These are phyloP conservation scores for Pipistrellus kuhlii DNA, from an alignment of 2,797 vertebrate genomes.

Conservation along the genomic window DNA sequence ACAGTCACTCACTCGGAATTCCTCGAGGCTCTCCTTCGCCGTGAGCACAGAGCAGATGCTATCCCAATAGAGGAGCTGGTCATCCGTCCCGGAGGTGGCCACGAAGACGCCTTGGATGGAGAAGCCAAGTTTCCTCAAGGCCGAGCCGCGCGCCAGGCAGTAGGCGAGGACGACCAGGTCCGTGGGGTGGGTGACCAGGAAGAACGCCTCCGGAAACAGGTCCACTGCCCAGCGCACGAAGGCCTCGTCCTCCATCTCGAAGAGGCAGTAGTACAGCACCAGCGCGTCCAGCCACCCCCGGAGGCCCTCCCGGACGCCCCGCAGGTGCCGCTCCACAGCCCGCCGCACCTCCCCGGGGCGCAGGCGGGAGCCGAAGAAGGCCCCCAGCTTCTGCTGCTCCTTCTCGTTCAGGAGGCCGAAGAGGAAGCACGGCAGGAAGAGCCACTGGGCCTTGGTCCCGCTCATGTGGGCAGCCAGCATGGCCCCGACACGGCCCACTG, in stretches of 20 bases:
- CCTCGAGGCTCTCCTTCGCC: neutral
- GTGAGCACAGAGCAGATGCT: slow-evolving; percentile 44
- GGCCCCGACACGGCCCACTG: rapidly evolving
- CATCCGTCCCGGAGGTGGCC: neutral
- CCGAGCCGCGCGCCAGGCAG: slow-evolving; percentile 27
- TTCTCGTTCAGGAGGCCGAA: slow-evolving; percentile 33
- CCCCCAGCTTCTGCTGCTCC: neutral
- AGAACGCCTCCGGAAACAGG: neutral
- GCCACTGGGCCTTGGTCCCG: neutral
- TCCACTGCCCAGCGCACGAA: neutral
- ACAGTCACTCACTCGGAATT: neutral
- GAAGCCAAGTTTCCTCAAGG: neutral
- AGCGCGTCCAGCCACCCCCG: neutral
- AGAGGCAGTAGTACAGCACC: slow-evolving; percentile 10
- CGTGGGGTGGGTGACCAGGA: rapidly evolving
- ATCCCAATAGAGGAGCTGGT: neutral
- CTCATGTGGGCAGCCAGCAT: neutral
- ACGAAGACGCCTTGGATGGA: neutral
- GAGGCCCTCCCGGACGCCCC: rapidly evolving
- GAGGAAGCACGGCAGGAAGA: neutral
- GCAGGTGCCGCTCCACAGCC: neutral
- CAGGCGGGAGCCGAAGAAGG: neutral
- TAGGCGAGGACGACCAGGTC: neutral
- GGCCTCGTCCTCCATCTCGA: neutral
- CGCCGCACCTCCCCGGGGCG: neutral